Percentiles rank a stretch among this genome's conserved stretches.
Evolutionary conservation across 2,113 vertebrate genomes (phyloP).

Genomic region (Nipponia nippon): DNA sequence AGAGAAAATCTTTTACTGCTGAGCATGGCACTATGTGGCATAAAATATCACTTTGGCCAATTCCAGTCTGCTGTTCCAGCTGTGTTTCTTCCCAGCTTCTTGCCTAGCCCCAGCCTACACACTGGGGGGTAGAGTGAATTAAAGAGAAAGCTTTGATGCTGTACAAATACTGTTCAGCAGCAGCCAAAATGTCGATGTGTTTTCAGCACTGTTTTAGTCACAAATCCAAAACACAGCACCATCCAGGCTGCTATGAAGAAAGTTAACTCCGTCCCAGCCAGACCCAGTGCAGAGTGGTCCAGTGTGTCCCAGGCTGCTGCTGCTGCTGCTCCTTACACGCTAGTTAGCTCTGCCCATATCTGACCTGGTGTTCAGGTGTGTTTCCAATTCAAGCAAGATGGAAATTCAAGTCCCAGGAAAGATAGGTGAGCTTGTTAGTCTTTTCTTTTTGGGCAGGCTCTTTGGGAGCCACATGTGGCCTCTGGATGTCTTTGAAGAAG

Average conservation of each 20-base stretch:
- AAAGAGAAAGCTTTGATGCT: not conserved
- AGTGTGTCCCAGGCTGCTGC: not conserved
- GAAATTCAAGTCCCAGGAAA: not conserved
- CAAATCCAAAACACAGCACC: not conserved
- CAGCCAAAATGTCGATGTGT: not conserved
- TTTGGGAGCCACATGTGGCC: not conserved
- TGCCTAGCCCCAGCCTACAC: not conserved
- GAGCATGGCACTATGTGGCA: accelerated
- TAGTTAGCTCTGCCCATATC: not conserved
- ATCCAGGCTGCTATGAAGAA: not conserved
- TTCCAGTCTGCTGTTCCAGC: not conserved
- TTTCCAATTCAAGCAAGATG: not conserved
- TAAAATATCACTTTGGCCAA: not conserved
- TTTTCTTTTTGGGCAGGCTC: not conserved
- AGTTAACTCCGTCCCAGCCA: not conserved
- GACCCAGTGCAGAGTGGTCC: not conserved
- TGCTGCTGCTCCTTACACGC: not conserved
- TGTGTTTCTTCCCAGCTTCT: not conserved
- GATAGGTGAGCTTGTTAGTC: not conserved
- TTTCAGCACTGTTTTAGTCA: not conserved
- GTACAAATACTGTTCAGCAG: not conserved
- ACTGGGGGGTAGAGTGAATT: not conserved
- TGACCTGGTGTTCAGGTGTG: not conserved
- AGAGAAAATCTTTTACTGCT: not conserved
- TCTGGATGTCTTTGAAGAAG: not conserved